phyloP scores from a whole-genome alignment of 1,140 invertebrate genomes.

The Brachionus plicatilis region DNA sequence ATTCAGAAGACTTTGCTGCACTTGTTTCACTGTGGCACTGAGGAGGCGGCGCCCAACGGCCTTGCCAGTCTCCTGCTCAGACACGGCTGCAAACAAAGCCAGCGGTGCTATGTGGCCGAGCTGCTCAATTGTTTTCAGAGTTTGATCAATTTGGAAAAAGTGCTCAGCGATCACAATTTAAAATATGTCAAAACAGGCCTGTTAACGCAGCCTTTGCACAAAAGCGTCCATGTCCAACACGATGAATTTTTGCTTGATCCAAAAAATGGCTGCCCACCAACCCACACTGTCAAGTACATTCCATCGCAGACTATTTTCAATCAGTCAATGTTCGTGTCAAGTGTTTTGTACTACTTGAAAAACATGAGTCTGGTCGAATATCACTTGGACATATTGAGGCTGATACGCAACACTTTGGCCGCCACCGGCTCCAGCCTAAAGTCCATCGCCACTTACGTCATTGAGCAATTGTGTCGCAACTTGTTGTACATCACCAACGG shows the following conservation, averaged over 20 bases:
- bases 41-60: not conserved
- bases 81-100: not conserved
- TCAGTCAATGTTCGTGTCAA: conserved; percentile 78
- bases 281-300: conserved; percentile 42
- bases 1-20: conserved; percentile 37
- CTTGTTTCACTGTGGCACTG: not conserved
- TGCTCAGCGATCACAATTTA: not conserved
- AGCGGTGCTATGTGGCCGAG: not conserved
- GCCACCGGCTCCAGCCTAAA: conserved; percentile 69
- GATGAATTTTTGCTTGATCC: conserved; percentile 17
- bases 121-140: conserved; percentile 3
- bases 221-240: not conserved
- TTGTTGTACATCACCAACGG: conserved; percentile 62
- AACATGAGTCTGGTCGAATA: conserved; percentile 60
- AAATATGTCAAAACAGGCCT: conserved; percentile 13
- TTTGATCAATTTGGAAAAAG: conserved; percentile 24
- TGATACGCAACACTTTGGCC: conserved; percentile 71
- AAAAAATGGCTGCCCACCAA: not conserved
- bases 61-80: not conserved
- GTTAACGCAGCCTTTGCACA: conserved; percentile 40
- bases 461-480: conserved; percentile 76
- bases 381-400: conserved; percentile 70
- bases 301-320: conserved; percentile 48
- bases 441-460: conserved; percentile 69
- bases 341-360: conserved; percentile 70